phyloP scores from a whole-genome alignment of 2,113 vertebrate species.

The Lophochroa leadbeateri region DNA sequence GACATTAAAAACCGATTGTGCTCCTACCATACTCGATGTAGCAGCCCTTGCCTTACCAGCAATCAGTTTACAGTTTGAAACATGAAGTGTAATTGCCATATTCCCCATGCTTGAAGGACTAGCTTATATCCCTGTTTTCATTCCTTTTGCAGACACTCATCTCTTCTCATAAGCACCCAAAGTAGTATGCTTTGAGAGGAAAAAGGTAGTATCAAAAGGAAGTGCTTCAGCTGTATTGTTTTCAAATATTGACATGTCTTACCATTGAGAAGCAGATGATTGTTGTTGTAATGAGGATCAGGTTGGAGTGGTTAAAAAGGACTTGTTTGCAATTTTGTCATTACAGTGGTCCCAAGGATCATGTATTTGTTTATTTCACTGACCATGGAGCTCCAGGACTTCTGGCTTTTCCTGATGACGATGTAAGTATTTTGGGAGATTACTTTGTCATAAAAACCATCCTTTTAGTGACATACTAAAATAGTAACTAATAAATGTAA shows the following conservation, averaged over 20 bases:
- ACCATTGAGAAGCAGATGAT: not conserved
- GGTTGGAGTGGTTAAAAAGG: not conserved
- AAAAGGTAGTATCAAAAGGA: not conserved
- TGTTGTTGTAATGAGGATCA: not conserved
- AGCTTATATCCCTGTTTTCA: not conserved
- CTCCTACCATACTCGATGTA: accelerated
- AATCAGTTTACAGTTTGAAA: not conserved
- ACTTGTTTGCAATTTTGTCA: slow-evolving; percentile 1
- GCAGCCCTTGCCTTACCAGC: not conserved
- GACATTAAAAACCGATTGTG: not conserved
- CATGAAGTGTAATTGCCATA: accelerated
- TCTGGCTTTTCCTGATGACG: slow-evolving; percentile 88
- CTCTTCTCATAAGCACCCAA: not conserved
- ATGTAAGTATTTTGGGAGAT: slow-evolving; percentile 77
- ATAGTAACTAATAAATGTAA: not conserved
- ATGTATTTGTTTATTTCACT: slow-evolving; percentile 95
- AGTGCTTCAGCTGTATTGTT: not conserved
- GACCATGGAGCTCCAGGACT: slow-evolving; percentile 92
- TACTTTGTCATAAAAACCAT: not conserved
- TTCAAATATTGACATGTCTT: not conserved
- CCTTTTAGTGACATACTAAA: not conserved
- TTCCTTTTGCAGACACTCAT: not conserved
- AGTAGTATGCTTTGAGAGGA: not conserved
- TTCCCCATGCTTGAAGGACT: not conserved
- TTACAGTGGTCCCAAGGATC: slow-evolving; percentile 89